Evolutionary conservation across 2,888 invertebrate genomes (phyloP).

Genomic region (Plagodis pulveraria): DNA sequence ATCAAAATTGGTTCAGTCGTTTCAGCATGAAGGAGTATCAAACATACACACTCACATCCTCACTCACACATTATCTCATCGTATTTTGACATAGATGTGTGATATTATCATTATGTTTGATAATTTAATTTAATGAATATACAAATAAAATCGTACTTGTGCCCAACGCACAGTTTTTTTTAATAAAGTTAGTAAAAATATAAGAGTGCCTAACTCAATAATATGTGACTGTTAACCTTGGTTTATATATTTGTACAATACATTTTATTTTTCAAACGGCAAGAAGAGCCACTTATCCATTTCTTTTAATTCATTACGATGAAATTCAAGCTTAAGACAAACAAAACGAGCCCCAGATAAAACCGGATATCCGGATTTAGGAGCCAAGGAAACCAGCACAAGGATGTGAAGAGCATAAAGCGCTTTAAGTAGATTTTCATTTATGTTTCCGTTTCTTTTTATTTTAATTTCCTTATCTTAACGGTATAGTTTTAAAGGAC

Average conservation of each 20-base stretch:
- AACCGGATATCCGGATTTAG: slow-evolving; percentile 69
- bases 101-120: slow-evolving; percentile 19
- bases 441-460: slow-evolving; percentile 43
- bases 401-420: slow-evolving; percentile 53
- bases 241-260: slow-evolving; percentile 12
- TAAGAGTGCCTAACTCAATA: slow-evolving; percentile 6
- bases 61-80: too few species aligned
- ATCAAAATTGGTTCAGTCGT: too few species aligned
- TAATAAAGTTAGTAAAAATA: background rate
- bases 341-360: slow-evolving; percentile 55
- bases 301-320: slow-evolving; percentile 29
- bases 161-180: too few species aligned
- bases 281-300: slow-evolving; percentile 20
- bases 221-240: too few species aligned
- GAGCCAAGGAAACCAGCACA: slow-evolving; percentile 61
- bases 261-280: slow-evolving; percentile 24
- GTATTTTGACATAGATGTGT: slow-evolving; percentile 20
- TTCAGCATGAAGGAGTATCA: too few species aligned
- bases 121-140: slow-evolving; percentile 7
- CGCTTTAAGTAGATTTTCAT: slow-evolving; percentile 59
- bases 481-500: slow-evolving; percentile 12
- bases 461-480: slow-evolving; percentile 33
- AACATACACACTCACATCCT: too few species aligned
- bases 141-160: slow-evolving; percentile 3
- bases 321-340: slow-evolving; percentile 55